Base-by-base conservation (phyloP, 2,113 vertebrate species). In the Stercorarius parasiticus region DNA sequence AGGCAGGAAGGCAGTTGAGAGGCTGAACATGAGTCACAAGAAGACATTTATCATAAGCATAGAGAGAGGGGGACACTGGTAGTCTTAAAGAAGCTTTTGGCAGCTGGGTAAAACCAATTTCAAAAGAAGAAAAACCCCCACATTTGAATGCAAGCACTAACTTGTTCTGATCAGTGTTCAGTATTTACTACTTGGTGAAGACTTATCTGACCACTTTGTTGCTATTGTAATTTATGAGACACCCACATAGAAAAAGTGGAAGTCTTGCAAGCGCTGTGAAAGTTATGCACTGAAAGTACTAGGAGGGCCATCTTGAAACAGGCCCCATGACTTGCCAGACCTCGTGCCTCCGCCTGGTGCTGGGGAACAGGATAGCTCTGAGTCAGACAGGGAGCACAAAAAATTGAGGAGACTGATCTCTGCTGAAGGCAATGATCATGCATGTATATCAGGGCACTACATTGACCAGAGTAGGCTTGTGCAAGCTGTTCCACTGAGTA, bases 1-100 rank as follows among this genome's bases (percentile, higher is more conserved):
- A 70, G 67, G 89, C 82, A 95, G 86, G 59, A 74, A 86, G n/a
- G 82, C 80, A 88, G 88, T 49, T 43, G 71, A 85, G 79, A 89
- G 53, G 26, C 70, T 85, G 73, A 88, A 77, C 27, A 25, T 8
- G 10, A 95, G 52, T 69, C 65, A 49, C 58, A 52, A 77, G 74
- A 65, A 93, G 69, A 82, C 73, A 43, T 67, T 87, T 79, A 53
- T 84, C n/a, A 0, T 42, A n/a, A 82, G 30, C 4, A 13, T 56
- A 59, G 73, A 49, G 36, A 50, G 87, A 95, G 47, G 36, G 73
- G 45, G 23, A 76, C 50, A 40, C 3, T 11, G 72, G 34, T 78
- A 76, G 79, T 52, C 64, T 72, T 58, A 66, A 32, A 88, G 80
- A 90, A 5, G 18, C 74, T 84, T 89, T 82, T 87, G 66, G 43